phyloP scores from a whole-genome alignment of 2,888 invertebrate species.

The Sarcophaga rosellei region DNA sequence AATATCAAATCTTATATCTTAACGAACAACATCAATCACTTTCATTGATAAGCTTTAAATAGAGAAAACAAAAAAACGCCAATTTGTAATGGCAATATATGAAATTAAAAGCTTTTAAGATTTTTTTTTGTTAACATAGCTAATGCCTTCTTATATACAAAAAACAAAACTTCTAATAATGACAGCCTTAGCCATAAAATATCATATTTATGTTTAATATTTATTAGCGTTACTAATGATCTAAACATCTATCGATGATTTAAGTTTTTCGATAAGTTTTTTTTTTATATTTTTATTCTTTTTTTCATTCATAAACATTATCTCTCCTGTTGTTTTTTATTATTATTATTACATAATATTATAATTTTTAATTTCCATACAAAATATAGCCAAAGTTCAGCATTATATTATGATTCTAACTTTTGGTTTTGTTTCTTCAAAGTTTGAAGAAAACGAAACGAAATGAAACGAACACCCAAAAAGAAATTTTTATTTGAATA shows the following conservation, averaged over 20 bases:
- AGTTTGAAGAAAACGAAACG: background rate
- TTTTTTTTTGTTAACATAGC: background rate
- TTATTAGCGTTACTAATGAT: no score
- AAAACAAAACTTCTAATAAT: background rate
- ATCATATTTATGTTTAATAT: background rate
- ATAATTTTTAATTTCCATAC: no score
- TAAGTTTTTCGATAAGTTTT: no score
- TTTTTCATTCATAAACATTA: no score
- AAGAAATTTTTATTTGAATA: slow-evolving; percentile 29
- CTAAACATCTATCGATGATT: no score
- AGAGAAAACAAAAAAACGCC: background rate
- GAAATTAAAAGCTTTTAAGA: slow-evolving; percentile 7
- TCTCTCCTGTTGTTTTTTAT: no score
- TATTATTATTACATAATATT: no score
- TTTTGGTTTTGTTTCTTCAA: no score
- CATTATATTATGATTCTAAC: no score
- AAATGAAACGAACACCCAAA: background rate
- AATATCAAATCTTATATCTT: background rate
- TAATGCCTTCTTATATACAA: background rate
- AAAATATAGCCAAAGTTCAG: no score
- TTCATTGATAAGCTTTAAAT: slow-evolving; percentile 41
- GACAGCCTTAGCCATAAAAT: background rate
- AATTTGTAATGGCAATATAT: background rate
- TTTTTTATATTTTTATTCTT: no score
- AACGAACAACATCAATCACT: slow-evolving; percentile 51